Conservation (phyloP, 2,888 invertebrate genomes). For the Folsomia manolachei region DNA sequence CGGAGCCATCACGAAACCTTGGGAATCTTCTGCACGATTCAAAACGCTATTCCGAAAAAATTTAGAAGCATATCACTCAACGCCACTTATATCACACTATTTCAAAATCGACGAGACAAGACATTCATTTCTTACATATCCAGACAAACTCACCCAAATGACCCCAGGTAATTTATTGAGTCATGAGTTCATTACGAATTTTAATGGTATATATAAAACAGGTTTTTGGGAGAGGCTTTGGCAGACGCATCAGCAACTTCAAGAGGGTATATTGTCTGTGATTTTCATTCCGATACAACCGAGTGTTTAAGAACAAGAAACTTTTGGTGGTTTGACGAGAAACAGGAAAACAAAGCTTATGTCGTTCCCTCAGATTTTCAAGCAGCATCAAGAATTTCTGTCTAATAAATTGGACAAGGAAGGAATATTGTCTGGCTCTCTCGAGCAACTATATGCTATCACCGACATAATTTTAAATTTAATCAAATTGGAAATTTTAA, state of each 20-base stretch:
- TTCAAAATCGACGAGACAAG: not conserved
- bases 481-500: not conserved
- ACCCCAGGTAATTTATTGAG: not conserved
- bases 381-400: too few species aligned
- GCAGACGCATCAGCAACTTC: not conserved
- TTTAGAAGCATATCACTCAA: not conserved
- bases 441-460: not conserved
- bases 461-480: not conserved
- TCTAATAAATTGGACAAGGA: too few species aligned
- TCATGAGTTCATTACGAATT: not conserved
- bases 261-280: not conserved
- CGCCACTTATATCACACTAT: not conserved
- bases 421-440: too few species aligned
- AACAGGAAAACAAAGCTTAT: too few species aligned
- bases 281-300: not conserved
- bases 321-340: too few species aligned
- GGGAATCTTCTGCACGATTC: not conserved
- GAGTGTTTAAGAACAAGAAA: not conserved
- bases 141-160: not conserved
- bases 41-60: not conserved
- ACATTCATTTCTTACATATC: not conserved
- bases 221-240: not conserved
- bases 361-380: too few species aligned
- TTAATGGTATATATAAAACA: not conserved
- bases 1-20: not conserved